Percentiles rank a stretch among this genome's conserved stretches.
These are phyloP conservation scores for Crypturellus undulatus DNA, from an alignment of 2,113 vertebrate species.

Conservation along the genomic window DNA sequence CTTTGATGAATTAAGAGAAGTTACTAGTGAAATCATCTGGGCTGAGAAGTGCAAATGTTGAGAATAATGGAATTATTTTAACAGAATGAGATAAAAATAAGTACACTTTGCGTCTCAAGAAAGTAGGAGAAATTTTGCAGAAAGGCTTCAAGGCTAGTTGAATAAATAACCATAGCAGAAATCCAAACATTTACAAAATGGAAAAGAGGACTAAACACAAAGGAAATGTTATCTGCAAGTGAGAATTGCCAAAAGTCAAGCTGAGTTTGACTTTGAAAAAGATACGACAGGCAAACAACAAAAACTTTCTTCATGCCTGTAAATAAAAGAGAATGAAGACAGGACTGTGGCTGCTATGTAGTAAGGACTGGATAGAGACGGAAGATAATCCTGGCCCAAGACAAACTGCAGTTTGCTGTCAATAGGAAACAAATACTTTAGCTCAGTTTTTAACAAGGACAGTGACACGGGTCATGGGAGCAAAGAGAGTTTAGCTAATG, in stretches of 20 bases:
- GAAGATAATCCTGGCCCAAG: neutral
- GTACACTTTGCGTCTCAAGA: neutral
- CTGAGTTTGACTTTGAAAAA: slow-evolving; percentile 9
- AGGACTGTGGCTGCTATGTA: neutral
- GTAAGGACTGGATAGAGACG: neutral
- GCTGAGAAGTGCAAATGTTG: neutral
- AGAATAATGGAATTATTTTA: neutral
- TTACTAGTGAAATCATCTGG: neutral
- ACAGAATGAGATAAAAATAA: neutral
- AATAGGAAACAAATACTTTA: neutral
- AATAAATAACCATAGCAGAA: slow-evolving; percentile 30
- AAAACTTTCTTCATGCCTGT: neutral
- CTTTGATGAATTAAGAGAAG: neutral
- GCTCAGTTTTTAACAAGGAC: neutral
- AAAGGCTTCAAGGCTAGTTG: neutral
- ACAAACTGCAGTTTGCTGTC: neutral
- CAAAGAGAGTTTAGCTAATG: neutral
- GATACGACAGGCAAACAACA: neutral
- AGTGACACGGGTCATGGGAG: neutral
- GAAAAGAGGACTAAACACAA: slow-evolving; percentile 24
- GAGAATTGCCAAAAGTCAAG: slow-evolving; percentile 27
- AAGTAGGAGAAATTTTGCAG: neutral
- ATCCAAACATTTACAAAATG: slow-evolving; percentile 28
- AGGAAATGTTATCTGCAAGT: slow-evolving; percentile 20
- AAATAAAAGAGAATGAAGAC: slow-evolving; percentile 18